Evolutionary conservation across 2,797 vertebrate genomes (phyloP), one percentile per base, ranked within the genome.

Genomic region (Melanotaenia parkinsoni): DNA sequence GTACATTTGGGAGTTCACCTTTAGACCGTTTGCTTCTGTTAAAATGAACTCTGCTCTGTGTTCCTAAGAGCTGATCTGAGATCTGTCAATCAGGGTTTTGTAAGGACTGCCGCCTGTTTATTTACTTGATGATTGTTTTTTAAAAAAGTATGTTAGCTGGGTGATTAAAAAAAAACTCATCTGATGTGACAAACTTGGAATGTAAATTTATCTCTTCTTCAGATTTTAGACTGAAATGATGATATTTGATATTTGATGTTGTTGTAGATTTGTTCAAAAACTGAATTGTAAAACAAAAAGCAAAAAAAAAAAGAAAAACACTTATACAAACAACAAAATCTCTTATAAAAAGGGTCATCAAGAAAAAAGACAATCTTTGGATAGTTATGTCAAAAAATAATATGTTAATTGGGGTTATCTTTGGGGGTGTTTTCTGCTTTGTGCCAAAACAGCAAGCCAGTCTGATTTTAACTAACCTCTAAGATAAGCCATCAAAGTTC

Each of bases 401-500:
- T 75, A 58, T 81, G 76, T 72, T 89, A 88, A 90, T 86, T 85
- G 57, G 54, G 80, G 80, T 90, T 86, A 85, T 82, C 77, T 7
- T 20, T n/a, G 68, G 1, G 69, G 76, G 30, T 56, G 33, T 77
- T 86, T 77, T 88, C 35, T 64, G 75, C 58, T 43, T 76, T 70
- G 67, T 75, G 69, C 63, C 63, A 47, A 87, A 87, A 86, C 63
- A 76, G 80, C 80, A 72, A 85, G 75, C 72, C 80, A 47, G 83
- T 71, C 50, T 60, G 74, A 87, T 88, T 87, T 91, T 64, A 90
- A 88, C 88, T 80, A 86, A 90, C 85, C 86, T 82, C 78, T 9
- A 7, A 86, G 93, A 93, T 91, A 91, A 91, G 88, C 68, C 75
- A 85, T 88, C 86, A 86, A 57, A 80, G 63, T 64, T 76, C 58